Conservation (phyloP, 2,113 vertebrate genomes). For the Aphyosemion australe region DNA sequence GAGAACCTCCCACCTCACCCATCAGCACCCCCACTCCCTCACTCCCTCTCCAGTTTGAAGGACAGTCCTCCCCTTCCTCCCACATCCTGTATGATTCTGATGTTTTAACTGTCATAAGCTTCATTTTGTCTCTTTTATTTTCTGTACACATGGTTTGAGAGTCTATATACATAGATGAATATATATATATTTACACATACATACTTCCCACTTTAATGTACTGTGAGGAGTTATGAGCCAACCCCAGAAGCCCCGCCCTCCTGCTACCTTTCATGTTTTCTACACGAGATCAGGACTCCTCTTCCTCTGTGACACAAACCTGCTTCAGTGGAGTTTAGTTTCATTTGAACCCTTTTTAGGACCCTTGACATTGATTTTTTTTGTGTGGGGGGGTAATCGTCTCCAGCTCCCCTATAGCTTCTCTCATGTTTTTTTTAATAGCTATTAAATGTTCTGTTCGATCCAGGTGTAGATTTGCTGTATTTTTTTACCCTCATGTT, state of each 20-base stretch:
- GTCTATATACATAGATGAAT: slow-evolving; percentile 38
- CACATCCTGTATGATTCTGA: slow-evolving; percentile 52
- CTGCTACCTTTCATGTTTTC: slow-evolving; percentile 64
- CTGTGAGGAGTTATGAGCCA: slow-evolving; percentile 63
- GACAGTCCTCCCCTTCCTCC: slow-evolving; percentile 70
- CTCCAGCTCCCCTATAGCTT: not conserved
- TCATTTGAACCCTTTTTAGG: not conserved
- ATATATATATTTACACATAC: slow-evolving; percentile 49
- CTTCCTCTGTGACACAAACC: slow-evolving; percentile 8
- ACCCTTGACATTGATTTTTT: not conserved
- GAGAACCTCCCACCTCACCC: not conserved
- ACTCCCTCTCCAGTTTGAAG: slow-evolving; percentile 62
- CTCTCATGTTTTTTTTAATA: not conserved
- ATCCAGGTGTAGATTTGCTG: not conserved
- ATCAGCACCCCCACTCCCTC: not conserved
- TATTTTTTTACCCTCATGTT: not conserved
- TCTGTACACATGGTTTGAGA: slow-evolving; percentile 12
- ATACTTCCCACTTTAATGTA: slow-evolving; percentile 48
- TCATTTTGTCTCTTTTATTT: slow-evolving; percentile 35
- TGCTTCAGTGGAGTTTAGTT: not conserved
- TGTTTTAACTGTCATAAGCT: slow-evolving; percentile 47
- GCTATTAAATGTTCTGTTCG: slow-evolving; percentile 12
- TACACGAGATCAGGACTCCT: slow-evolving; percentile 71
- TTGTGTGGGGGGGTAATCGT: not conserved
- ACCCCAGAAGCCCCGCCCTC: slow-evolving; percentile 25